These are phyloP conservation scores for Lophius americanus DNA, from an alignment of 2,797 vertebrate species.

Conservation along the genomic window DNA sequence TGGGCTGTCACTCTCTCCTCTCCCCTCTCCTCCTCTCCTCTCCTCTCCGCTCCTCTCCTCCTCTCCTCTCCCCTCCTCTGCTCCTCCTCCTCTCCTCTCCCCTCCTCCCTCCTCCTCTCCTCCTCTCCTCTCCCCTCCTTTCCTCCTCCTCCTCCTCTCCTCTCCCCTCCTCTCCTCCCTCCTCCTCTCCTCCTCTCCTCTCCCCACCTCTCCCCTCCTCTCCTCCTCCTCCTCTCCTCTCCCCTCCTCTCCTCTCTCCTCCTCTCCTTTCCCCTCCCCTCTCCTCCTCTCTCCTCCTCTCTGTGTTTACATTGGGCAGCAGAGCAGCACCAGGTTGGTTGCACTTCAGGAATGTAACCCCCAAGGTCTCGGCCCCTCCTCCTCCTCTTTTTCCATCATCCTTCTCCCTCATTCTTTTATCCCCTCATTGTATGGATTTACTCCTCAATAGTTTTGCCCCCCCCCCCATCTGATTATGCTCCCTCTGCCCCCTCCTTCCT, in stretches of 20 bases:
- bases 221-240: not conserved
- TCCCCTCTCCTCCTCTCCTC: not conserved
- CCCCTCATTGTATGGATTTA: constrained; percentile 12
- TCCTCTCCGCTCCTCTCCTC: not conserved
- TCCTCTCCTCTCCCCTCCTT: not conserved
- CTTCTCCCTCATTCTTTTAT: constrained; percentile 26
- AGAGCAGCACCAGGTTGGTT: constrained; percentile 67
- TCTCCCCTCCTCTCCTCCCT: not conserved
- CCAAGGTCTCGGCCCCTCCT: constrained; percentile 49
- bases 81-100: not conserved
- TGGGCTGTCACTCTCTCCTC: constrained; percentile 47
- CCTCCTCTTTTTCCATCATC: constrained; percentile 21
- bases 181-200: not conserved
- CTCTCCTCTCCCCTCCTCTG: not conserved
- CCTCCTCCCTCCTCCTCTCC: not conserved
- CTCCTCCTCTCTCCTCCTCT: constrained; percentile 37
- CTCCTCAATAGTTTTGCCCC: constrained; percentile 15
- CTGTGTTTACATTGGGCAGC: constrained; percentile 72
- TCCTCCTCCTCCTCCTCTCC: not conserved
- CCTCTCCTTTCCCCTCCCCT: constrained; percentile 2
- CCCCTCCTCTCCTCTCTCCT: not conserved
- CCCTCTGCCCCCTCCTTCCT: constrained; percentile 22
- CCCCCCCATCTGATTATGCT: constrained; percentile 32
- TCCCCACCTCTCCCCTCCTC: not conserved
- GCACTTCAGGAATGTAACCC: constrained; percentile 78